Percentiles rank a stretch among this genome's conserved stretches.
These are phyloP conservation scores for Zosterops pallidus DNA, from an alignment of 2,113 vertebrate genomes.

Conservation along the genomic window DNA sequence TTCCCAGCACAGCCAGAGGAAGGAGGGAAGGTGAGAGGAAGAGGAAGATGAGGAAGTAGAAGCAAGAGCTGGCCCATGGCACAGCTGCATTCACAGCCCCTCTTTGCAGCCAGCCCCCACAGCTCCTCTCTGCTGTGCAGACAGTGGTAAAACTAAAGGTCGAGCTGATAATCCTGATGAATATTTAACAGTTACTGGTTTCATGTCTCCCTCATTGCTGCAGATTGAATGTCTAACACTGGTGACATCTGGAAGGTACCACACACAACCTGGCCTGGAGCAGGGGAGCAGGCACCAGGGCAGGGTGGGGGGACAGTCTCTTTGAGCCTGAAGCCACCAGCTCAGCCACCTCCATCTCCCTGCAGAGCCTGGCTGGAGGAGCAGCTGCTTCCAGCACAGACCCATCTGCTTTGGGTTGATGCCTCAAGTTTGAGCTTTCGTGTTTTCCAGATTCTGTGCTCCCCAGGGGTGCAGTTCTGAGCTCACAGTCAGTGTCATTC, in stretches of 20 bases:
- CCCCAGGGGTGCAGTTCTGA: not conserved
- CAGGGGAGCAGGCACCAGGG: not conserved
- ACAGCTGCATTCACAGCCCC: not conserved
- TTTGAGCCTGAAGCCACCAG: not conserved
- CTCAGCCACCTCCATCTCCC: not conserved
- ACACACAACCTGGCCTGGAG: not conserved
- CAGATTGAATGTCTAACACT: not conserved
- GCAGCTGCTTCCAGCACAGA: not conserved
- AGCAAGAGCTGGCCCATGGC: not conserved
- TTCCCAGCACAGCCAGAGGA: not conserved
- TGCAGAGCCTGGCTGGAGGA: not conserved
- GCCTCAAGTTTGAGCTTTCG: not conserved
- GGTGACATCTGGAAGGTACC: not conserved
- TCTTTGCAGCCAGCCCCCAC: not conserved
- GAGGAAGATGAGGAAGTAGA: not conserved
- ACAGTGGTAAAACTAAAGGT: constrained; percentile 52
- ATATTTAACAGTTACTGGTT: constrained; percentile 60
- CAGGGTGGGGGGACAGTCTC: rapidly evolving
- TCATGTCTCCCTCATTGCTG: constrained; percentile 7
- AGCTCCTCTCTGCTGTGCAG: not conserved
- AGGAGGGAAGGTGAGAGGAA: not conserved
- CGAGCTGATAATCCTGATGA: constrained; percentile 48
- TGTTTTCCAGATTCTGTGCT: not conserved
- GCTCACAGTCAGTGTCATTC: not conserved
- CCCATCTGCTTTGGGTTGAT: not conserved